A percentile compares a stretch with the other conserved stretches of the same genome.
Conservation (phyloP, 2,797 vertebrate species). For the Sebastiscus tertius region DNA sequence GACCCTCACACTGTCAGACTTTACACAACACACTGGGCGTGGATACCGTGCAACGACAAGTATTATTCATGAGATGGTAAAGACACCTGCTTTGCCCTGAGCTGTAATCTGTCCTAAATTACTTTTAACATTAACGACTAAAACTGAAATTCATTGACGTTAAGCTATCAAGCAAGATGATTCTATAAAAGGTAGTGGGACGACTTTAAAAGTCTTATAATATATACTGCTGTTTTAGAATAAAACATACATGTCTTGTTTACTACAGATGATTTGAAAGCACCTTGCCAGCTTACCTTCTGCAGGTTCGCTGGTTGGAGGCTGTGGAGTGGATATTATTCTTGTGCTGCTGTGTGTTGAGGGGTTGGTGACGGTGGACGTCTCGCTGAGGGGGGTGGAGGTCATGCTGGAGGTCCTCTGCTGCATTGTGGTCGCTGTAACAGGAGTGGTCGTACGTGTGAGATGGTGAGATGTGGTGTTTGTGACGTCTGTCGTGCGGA, state of each 20-base stretch:
- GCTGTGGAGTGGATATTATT: slow-evolving; percentile 55
- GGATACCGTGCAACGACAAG: slow-evolving; percentile 18
- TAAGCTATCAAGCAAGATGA: background rate
- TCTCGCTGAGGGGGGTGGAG: slow-evolving; percentile 63
- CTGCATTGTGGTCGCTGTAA: slow-evolving; percentile 56
- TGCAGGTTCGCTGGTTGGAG: slow-evolving; percentile 83
- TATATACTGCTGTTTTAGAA: background rate
- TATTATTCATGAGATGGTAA: background rate
- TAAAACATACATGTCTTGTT: background rate
- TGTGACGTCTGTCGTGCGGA: slow-evolving; percentile 64
- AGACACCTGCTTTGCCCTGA: background rate
- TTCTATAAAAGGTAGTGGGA: background rate
- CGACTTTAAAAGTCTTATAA: background rate
- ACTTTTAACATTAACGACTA: background rate
- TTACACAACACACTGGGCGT: slow-evolving; percentile 11
- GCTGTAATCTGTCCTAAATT: background rate
- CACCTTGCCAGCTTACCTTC: slow-evolving; percentile 77
- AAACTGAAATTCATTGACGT: background rate
- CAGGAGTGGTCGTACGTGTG: slow-evolving; percentile 70
- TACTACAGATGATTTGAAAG: background rate
- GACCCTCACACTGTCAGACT: slow-evolving; percentile 48
- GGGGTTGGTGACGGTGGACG: slow-evolving; percentile 67
- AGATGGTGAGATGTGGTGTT: slow-evolving; percentile 64
- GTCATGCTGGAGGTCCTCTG: slow-evolving; percentile 79
- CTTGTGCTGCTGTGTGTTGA: slow-evolving; percentile 62